phyloP scores from a whole-genome alignment of 2,888 invertebrate species.

The Synergus japonicus region DNA sequence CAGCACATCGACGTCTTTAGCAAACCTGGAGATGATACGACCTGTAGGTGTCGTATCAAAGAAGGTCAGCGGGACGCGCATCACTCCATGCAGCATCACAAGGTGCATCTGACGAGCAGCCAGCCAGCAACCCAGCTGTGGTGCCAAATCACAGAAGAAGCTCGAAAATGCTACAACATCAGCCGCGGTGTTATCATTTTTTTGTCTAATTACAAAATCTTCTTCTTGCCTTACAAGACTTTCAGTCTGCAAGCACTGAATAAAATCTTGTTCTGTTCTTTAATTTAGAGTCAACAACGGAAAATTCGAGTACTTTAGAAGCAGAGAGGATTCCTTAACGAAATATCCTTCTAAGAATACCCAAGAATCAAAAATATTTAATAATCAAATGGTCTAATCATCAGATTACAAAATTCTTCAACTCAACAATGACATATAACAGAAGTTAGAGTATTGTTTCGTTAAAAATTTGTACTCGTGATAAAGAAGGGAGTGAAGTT shows the following conservation, averaged over 20 bases:
- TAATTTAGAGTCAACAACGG: constrained; percentile 39
- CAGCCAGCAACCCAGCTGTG: constrained; percentile 83
- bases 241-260: background rate
- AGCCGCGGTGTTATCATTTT: constrained; percentile 67
- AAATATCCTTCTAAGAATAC: background rate
- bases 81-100: constrained; percentile 76
- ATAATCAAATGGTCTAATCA: background rate
- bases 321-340: background rate
- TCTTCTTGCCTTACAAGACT: constrained; percentile 21
- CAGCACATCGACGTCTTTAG: constrained; percentile 87
- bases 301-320: constrained; percentile 11
- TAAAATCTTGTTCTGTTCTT: constrained; percentile 34
- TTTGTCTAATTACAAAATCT: constrained; percentile 26
- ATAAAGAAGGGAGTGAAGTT: constrained; percentile 71
- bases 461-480: background rate
- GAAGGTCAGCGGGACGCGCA: constrained; percentile 78
- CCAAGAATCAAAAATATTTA: background rate
- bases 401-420: constrained; percentile 17
- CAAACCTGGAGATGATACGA: constrained; percentile 82
- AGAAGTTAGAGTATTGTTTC: constrained; percentile 17
- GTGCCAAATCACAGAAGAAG: constrained; percentile 84
- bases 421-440: constrained; percentile 11
- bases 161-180: constrained; percentile 84
- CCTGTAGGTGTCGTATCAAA: constrained; percentile 79
- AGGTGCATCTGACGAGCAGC: constrained; percentile 81